Evolutionary conservation across 2,797 vertebrate species (phyloP).

Genomic region (Vireo griseus): DNA sequence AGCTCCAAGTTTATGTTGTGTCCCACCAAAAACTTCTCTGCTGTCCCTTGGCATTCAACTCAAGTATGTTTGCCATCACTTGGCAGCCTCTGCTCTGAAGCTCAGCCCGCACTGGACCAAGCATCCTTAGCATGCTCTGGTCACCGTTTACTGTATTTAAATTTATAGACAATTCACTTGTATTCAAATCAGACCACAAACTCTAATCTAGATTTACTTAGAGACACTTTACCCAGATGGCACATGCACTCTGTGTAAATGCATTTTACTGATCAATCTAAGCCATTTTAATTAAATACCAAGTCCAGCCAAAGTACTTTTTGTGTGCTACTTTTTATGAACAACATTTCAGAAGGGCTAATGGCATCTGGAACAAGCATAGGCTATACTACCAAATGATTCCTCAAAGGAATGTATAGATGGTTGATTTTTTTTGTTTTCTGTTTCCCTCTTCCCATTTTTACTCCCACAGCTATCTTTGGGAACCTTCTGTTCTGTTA

Average conservation of each 20-base stretch:
- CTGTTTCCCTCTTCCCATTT: background rate
- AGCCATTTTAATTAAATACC: background rate
- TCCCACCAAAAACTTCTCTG: background rate
- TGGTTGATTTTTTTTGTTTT: background rate
- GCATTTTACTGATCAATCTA: background rate
- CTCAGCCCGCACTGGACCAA: background rate
- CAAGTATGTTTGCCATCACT: background rate
- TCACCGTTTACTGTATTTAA: background rate
- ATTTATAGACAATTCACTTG: background rate
- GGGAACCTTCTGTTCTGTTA: background rate
- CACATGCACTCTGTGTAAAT: background rate
- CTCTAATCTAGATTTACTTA: background rate
- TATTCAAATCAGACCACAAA: background rate
- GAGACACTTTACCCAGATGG: background rate
- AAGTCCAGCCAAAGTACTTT: background rate
- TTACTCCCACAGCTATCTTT: background rate
- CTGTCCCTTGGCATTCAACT: background rate
- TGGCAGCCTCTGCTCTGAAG: background rate
- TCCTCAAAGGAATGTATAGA: background rate
- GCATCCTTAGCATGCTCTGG: background rate
- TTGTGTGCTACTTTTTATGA: background rate
- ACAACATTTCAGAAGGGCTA: background rate
- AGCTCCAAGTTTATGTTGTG: rapidly evolving
- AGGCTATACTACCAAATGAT: background rate
- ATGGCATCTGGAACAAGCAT: background rate